Evolutionary conservation across 2,797 vertebrate species (phyloP).

Genomic region (Orestias chungarensis): DNA sequence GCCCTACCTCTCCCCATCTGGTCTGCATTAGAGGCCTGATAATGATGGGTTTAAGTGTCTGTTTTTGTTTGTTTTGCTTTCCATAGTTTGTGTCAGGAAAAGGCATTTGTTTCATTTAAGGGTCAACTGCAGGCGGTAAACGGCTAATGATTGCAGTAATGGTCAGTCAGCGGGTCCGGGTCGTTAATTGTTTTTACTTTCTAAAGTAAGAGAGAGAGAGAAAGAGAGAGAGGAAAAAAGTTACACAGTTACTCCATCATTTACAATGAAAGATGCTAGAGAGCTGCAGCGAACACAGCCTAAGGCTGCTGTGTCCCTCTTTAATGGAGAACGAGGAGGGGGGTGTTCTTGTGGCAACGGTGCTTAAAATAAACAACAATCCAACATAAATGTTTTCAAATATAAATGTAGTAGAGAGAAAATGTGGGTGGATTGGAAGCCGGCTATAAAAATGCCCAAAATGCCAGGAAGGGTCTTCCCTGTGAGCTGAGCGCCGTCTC

Average conservation of each 20-base stretch:
- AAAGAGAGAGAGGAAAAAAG: slow-evolving; percentile 16
- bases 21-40: slow-evolving; percentile 88
- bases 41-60: slow-evolving; percentile 86
- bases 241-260: not conserved
- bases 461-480: no score
- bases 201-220: slow-evolving; percentile 34
- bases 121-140: slow-evolving; percentile 73
- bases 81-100: slow-evolving; percentile 81
- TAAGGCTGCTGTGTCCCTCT: not conserved
- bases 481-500: no score
- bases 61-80: slow-evolving; percentile 84
- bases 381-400: not conserved
- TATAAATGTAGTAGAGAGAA: not conserved
- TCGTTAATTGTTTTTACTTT: slow-evolving; percentile 65
- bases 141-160: slow-evolving; percentile 68
- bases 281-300: slow-evolving; percentile 12
- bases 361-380: not conserved
- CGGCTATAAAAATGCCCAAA: not conserved
- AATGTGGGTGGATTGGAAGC: not conserved
- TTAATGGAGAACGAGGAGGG: no score
- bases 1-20: slow-evolving; percentile 84
- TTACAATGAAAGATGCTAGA: slow-evolving; percentile 21
- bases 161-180: slow-evolving; percentile 43
- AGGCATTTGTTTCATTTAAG: slow-evolving; percentile 83
- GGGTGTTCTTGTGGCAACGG: not conserved